Evolutionary conservation across 2,888 invertebrate species (phyloP), one percentile per base, ranked within the genome.

Genomic region (Fragum fragum): DNA sequence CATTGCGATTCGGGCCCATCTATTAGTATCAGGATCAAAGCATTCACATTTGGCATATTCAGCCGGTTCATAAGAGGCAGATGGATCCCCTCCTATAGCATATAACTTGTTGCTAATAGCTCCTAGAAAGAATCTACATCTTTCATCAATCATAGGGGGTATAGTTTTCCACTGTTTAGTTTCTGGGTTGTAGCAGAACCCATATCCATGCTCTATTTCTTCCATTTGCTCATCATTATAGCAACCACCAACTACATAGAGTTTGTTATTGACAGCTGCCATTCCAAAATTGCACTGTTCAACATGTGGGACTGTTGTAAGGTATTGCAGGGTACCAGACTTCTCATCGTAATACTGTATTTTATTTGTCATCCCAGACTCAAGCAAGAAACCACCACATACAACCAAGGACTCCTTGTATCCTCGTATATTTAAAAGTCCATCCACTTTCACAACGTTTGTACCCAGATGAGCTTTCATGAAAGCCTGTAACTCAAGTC

Each of bases 201-300:
- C 97, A 92, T 96, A 97, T 0, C 96, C 96, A 94, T 97, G 97
- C 73, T 96, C 96, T 88, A 96, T 96, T 94, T 97, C 97, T 93
- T 96, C 95, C 72, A 96, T 93, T 28, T 89, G 87, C 28, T 91
- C 91, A 80, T 91, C 90, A 93, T 97, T 96, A 90, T 96, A 97
- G 87, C 97, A 96, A 0, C 97, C 97, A 18, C 97, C 97, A 18
- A 97, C 96, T 3, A 97, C 96, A 90, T 96, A 97, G 18, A 97
- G 94, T 89, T 96, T 96, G 91, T 97, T 97, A 82, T 96, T 96
- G 14, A 96, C 94, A 0, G 97, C 96, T 9, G 96, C 96, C 9
- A 96, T 96, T 1, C 97, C 97, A 93, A 96, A 97, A 92, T 97
- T 96, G 92, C 96, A 96, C 92, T 97, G 97, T 89, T 97, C 96